Evolutionary conservation across 1,140 invertebrate genomes (phyloP), one percentile per base, ranked within the genome.

Genomic region (Drosophila prosaltans): DNA sequence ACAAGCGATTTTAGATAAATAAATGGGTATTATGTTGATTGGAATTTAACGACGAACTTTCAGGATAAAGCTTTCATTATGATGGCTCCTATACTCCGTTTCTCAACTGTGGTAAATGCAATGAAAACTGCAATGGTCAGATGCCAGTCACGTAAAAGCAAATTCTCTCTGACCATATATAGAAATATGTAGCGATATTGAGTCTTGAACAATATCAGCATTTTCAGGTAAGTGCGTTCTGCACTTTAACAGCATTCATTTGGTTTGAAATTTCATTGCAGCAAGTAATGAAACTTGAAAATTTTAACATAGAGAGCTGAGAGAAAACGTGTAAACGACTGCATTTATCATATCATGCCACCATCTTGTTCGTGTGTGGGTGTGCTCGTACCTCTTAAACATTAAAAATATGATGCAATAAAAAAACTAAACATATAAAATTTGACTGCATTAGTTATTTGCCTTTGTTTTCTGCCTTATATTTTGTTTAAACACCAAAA

Each of bases 81-180:
- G 32, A 16, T 16, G 16, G 16, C 16, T 16, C 16, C 16, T 16
- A 16, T 0, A 16, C 16, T 16, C 16, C 16, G 16, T 16, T 16
- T 16, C 16, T 16, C 16, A 16, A 16, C 16, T 16, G 0, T 16
- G 24, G 40, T 24, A 45, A 32, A 3, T 59, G 60, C 40, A 61
- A 26, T 61, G 64, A 51, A 51, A 10, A 26, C 26, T 51, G 64
- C 69, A 80, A 71, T 51, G 67, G 68, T 67, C 26, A 41, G 39
- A 84, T 81, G 70, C 84, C 78, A 75, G 84, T 89, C 83, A 88
- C 83, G 83, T 88, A 78, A 60, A 69, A 78, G 62, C 67, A 78
- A 81, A 85, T 80, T 65, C 66, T 66, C 45, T n/a, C 40, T 59
- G 45, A 39, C 45, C 36, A 48, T 43, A 66, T 72, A 65, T 74